Evolutionary conservation across 2,113 vertebrate genomes (phyloP), one percentile per base, ranked within the genome.

Genomic region (Halichoerus grypus): DNA sequence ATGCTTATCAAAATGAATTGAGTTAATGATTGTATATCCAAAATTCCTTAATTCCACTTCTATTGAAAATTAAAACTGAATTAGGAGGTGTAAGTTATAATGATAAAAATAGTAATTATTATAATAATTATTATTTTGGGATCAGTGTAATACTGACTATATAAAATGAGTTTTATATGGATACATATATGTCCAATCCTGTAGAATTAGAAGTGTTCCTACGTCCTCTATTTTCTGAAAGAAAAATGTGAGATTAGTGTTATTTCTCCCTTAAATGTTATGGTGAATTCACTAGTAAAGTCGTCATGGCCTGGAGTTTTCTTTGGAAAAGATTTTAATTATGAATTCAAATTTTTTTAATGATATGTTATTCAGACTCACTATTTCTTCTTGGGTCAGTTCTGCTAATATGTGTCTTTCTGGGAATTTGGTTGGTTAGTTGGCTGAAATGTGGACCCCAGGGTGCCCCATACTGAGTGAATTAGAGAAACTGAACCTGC

Each of bases 1-100:
- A 21, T 86, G 42, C 33, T 31, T 86, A 22, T 67, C 26, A 63
- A 89, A 63, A 93, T 55, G 9, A 72, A 76, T 49, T 92, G 80
- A 87, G 59, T 49, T 94, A 74, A 82, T 21, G 26, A 39, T 39
- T 76, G 33, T 15, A 67, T 91, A 39, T 28, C 88, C 12, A 79
- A 69, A 83, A 24, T 85, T 93, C 61, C 83, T 84, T 63, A 79
- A 80, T 55, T 59, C 24, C 9, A 84, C 57, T 81, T 67, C 49
- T 10, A 76, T n/a, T 84, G 14, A 59, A 91, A 67, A 89, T 93
- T 77, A 82, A 95, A 95, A n/a, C 16, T 77, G 26, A 86, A 94
- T 61, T 84, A 76, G 57, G 24, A 77, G 18, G 26, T 14, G 24
- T 76, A 31, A 69, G 26, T 69, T 67, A 76, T 15, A 76, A 74